Evolutionary conservation across 2,113 vertebrate genomes (phyloP).

Genomic region (Otus sunia): DNA sequence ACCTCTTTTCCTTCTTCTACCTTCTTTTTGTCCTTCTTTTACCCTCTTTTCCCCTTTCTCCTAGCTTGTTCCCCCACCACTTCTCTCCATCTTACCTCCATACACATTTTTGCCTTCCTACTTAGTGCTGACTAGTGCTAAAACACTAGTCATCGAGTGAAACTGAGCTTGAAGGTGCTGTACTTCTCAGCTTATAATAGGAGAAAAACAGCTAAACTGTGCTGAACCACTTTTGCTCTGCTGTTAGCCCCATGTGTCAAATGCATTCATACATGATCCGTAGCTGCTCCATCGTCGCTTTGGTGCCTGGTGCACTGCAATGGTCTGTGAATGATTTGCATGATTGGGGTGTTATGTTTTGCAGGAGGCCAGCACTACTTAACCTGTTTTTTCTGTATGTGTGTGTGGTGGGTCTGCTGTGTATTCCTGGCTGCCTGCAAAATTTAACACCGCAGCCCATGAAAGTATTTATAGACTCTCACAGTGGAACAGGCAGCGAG

Average conservation of each 20-base stretch:
- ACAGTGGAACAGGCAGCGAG: not conserved
- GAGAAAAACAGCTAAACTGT: not conserved
- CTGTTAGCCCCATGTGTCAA: not conserved
- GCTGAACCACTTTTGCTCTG: not conserved
- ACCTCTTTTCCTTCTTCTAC: not conserved
- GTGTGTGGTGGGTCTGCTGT: not conserved
- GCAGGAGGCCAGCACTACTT: not conserved
- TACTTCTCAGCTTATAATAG: not conserved
- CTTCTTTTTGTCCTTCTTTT: not conserved
- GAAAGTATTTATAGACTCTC: not conserved
- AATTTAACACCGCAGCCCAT: not conserved
- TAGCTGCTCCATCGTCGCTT: not conserved
- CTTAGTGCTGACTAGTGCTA: not conserved
- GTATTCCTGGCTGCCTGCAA: not conserved
- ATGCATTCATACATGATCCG: rapidly evolving
- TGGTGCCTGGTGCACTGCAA: not conserved
- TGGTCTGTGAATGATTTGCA: not conserved
- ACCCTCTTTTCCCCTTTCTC: not conserved
- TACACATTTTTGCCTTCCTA: not conserved
- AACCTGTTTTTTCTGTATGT: not conserved
- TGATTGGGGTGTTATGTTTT: not conserved
- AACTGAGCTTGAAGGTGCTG: not conserved
- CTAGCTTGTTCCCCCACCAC: not conserved
- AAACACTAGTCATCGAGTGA: not conserved
- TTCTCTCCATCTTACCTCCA: not conserved